These are phyloP conservation scores for Podotricha telesiphe DNA, from an alignment of 2,888 invertebrate genomes.

Conservation along the genomic window DNA sequence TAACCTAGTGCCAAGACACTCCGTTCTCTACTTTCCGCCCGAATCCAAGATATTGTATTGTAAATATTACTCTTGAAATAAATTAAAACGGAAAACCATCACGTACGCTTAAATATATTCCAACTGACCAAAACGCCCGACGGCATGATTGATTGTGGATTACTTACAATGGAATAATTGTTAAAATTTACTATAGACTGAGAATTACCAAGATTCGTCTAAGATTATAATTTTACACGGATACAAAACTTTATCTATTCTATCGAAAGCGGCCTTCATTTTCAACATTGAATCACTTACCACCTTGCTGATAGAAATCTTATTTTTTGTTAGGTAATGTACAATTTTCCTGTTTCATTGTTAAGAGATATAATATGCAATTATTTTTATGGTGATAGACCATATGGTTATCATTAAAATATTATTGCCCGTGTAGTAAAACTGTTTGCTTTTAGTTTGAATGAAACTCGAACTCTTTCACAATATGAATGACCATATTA, in stretches of 20 bases:
- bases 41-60: too few species aligned
- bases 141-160: too few species aligned
- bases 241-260: constrained; percentile 62
- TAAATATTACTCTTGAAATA: too few species aligned
- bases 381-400: constrained; percentile 49
- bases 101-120: background rate
- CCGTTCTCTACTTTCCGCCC: too few species aligned
- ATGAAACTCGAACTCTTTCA: background rate
- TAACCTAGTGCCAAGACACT: too few species aligned
- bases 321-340: constrained; percentile 59
- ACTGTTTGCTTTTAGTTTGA: background rate
- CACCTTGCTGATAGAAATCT: constrained; percentile 63
- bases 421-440: background rate
- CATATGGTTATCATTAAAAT: constrained; percentile 11
- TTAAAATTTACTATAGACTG: background rate
- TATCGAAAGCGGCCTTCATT: constrained; percentile 64
- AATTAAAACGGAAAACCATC: background rate
- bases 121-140: too few species aligned
- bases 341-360: constrained; percentile 58
- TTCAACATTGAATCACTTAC: constrained; percentile 65
- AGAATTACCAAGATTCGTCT: constrained; percentile 13
- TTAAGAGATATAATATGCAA: constrained; percentile 49
- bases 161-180: background rate
- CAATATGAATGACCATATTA: background rate
- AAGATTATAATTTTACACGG: constrained; percentile 42